A percentile compares a stretch with the other conserved stretches of the same genome.
Evolutionary conservation across 2,797 vertebrate genomes (phyloP).

Genomic region (Sciaenops ocellatus): DNA sequence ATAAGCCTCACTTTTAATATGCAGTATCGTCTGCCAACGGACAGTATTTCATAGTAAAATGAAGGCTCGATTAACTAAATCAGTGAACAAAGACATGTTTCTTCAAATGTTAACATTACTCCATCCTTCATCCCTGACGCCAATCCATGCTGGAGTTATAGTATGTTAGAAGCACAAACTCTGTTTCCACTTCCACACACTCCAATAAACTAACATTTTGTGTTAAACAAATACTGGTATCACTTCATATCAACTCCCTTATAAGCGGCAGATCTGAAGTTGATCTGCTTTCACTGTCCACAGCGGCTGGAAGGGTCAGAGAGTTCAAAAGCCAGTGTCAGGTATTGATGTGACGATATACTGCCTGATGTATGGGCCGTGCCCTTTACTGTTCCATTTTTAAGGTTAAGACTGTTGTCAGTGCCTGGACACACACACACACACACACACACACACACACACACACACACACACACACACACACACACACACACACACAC

Average conservation of each 20-base stretch:
- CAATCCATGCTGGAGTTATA: too few species aligned
- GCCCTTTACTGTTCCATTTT: conserved; percentile 25
- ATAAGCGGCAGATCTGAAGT: background rate
- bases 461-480: background rate
- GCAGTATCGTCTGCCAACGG: too few species aligned
- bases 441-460: background rate
- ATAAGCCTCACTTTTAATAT: too few species aligned
- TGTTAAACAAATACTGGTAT: background rate
- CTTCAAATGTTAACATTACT: too few species aligned
- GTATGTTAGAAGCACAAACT: too few species aligned
- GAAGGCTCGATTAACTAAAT: too few species aligned
- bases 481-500: background rate
- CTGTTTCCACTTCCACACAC: too few species aligned
- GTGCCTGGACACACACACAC: background rate
- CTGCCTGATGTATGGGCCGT: conserved; percentile 3
- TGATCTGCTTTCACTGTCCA: background rate
- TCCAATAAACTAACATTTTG: too few species aligned
- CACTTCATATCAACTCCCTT: background rate
- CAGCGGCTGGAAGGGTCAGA: background rate
- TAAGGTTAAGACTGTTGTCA: conserved; percentile 38
- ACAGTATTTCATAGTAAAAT: too few species aligned
- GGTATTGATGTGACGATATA: conserved; percentile 17
- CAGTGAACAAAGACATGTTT: too few species aligned
- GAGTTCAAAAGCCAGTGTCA: conserved; percentile 1
- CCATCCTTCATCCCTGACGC: too few species aligned